Base-by-base conservation (phyloP, 2,113 vertebrate genomes). In the Nibea coibor region DNA sequence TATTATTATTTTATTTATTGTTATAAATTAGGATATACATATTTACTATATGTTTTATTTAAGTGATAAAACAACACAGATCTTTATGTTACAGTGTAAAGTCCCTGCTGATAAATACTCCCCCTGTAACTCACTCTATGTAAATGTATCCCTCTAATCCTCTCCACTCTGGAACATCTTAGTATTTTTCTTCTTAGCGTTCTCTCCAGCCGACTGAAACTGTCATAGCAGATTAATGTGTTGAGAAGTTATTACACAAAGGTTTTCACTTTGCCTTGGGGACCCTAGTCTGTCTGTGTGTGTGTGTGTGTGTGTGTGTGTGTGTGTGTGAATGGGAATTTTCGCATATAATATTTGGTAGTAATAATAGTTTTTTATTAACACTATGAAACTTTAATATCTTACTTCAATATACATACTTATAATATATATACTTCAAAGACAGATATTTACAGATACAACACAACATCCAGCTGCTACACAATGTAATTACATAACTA, bases 81-180 rank as follows among this genome's bases (percentile, higher is more conserved):
- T 16, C 63, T 26, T 24, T 12, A 8, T 42, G 17, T 50, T 65
- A 9, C 42, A 58, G 31, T 28, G 0, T 58, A 35, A 61, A 66
- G 74, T 65, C n/a, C 20, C 31, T 56, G 2, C 9, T 61, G 26
- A 42, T 7, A 19, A 63, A 64, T 19, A 35, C 47, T 22, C 1
- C 16, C 47, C 19, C 1, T 12, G 14, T 5, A 71, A 48, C 22
- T 69, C 50, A 35, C 39, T 26, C 28, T 19, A 4, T 39, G 22
- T 72, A 35, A 63, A 69, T 9, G 43, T 77, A 42, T 77, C 58
- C 65, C 10, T 78, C n/a, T 87, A 82, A 90, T 84, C 88, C 54
- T 50, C 31, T 56, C 10, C 50, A 76, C 39, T 48, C 31, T 31
- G 31, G 5, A 53, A 53, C 54, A 20, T 78, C 43, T 69, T 69